A percentile compares a stretch with the other conserved stretches of the same genome.
These are phyloP conservation scores for Lasioglossum calceatum DNA, from an alignment of 2,888 invertebrate genomes.

Conservation along the genomic window DNA sequence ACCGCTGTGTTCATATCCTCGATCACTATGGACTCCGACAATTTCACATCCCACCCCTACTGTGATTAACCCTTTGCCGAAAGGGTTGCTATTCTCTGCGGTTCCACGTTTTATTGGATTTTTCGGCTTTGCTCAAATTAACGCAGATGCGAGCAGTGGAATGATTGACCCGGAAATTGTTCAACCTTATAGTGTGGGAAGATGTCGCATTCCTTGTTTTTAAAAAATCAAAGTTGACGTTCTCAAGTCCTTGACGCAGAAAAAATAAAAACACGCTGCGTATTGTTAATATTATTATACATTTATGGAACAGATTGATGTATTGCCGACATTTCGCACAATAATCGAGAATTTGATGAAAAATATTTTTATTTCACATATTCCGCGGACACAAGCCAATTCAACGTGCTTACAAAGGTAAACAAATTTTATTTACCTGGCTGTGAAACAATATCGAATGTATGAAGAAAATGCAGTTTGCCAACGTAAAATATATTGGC, in stretches of 20 bases:
- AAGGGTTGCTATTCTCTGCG: not conserved
- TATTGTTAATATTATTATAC: not conserved
- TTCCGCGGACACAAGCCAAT: not conserved
- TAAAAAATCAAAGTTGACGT: not conserved
- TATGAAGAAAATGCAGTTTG: no score
- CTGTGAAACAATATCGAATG: not conserved
- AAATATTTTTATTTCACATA: not conserved
- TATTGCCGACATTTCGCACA: not conserved
- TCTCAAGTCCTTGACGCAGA: not conserved
- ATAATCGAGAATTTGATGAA: not conserved
- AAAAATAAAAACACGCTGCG: not conserved
- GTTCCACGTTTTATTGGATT: not conserved
- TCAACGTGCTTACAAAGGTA: not conserved
- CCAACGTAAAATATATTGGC: not conserved
- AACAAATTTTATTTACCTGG: not conserved
- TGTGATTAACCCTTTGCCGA: not conserved
- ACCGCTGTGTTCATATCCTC: constrained; percentile 41
- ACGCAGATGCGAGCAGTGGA: not conserved
- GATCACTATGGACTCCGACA: constrained; percentile 32
- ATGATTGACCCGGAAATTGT: not conserved
- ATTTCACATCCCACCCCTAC: constrained; percentile 23
- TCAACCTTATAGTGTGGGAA: not conserved
- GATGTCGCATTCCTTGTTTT: not conserved
- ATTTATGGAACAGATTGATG: not conserved
- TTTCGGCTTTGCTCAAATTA: not conserved